A percentile compares a stretch with the other conserved stretches of the same genome.
Conservation (phyloP, 2,888 invertebrate species). For the Andrena haemorrhoa region DNA sequence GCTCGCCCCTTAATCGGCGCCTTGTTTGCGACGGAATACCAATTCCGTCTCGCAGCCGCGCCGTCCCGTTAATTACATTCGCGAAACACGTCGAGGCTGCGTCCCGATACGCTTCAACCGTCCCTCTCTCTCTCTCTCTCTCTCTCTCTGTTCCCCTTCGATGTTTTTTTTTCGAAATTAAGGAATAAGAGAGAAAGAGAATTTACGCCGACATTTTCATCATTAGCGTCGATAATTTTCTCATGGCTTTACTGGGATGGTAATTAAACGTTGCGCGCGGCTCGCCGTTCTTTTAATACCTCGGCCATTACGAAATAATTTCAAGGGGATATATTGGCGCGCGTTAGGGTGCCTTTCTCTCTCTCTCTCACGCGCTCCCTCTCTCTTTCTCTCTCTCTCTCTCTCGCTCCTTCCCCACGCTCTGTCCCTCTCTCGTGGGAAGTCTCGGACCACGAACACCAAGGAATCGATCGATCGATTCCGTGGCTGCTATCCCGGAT, state of each 20-base stretch:
- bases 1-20: constrained; percentile 12
- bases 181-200: not conserved
- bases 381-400: constrained; percentile 17
- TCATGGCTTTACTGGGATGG: constrained; percentile 37
- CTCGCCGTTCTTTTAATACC: constrained; percentile 56
- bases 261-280: constrained; percentile 50
- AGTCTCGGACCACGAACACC: constrained; percentile 60
- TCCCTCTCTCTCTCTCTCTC: not conserved
- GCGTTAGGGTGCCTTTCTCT: constrained; percentile 52
- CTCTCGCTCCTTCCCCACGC: not conserved
- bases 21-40: constrained; percentile 26
- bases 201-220: constrained; percentile 36
- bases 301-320: constrained; percentile 59
- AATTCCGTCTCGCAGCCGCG: constrained; percentile 15
- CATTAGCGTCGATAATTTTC: constrained; percentile 51
- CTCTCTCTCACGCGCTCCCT: not conserved
- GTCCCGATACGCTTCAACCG: not conserved
- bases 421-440: constrained; percentile 46
- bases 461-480: constrained; percentile 68
- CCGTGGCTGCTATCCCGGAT: constrained; percentile 63
- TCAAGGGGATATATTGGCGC: constrained; percentile 61
- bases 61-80: constrained; percentile 6
- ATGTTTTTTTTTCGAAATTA: not conserved
- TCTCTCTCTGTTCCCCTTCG: not conserved
- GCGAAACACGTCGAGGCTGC: not conserved